Evolutionary conservation across 2,113 vertebrate genomes (phyloP), one percentile per base, ranked within the genome.

Genomic region (Seriola quinqueradiata): DNA sequence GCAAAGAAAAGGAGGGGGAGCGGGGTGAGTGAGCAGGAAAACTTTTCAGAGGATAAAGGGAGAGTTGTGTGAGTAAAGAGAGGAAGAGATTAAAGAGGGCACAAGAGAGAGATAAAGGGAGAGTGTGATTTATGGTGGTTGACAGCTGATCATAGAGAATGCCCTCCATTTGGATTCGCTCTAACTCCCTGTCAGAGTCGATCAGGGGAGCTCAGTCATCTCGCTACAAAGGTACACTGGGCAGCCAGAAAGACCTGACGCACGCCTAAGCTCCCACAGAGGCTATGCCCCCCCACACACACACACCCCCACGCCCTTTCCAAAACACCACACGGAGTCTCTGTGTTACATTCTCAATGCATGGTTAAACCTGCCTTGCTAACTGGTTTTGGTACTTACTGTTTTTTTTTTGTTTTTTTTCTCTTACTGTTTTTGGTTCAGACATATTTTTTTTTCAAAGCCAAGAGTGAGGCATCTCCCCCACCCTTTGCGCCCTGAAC

Each of bases 61-160:
- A 44, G 82, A 36, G 89, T 57, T 79, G 84, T 80, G 46, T 44
- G 85, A 86, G 89, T 65, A 81, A 77, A 74, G 83, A 86, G 88
- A 82, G 82, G 75, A 84, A 89, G 79, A 90, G 87, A 85, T 86
- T 92, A 83, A 87, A 77, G 75, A 83, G 75, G 10, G 72, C 89
- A 85, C 76, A 81, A 76, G 82, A 90, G 88, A 83, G 80, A 90
- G 91, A 92, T 91, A 93, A 92, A 91, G 92, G 84, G 82, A 77
- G 77, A 44, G 83, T 77, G 83, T 94, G 93, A 95, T 93, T 94
- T 92, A 96, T 93, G 93, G 32, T 46, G 78, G 61, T 46, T 89
- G 90, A 96, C 94, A 94, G 92, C 83, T 93, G 90, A 93, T 93
- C 83, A 88, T 84, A 92, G 91, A 91, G 90, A 96, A 94, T 92